These are phyloP conservation scores for Eledona agricola DNA, from an alignment of 2,888 invertebrate species.

Conservation along the genomic window DNA sequence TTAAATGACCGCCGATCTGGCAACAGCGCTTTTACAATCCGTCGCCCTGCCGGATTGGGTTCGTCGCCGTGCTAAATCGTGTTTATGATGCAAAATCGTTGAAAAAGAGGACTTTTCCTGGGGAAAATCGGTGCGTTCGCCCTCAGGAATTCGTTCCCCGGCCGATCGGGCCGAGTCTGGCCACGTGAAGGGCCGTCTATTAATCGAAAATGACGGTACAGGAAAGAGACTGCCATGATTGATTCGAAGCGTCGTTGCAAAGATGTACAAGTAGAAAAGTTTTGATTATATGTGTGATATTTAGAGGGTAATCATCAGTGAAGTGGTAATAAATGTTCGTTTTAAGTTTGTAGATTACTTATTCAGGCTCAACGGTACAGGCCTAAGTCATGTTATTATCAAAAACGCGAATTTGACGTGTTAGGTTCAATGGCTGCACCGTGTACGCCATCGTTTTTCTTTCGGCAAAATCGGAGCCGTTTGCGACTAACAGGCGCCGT, in stretches of 20 bases:
- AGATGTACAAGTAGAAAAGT: slow-evolving; percentile 51
- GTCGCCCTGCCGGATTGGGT: too few relatives aligned
- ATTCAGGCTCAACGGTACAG: slow-evolving; percentile 42
- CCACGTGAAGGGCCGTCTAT: neutral
- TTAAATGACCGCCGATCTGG: too few relatives aligned
- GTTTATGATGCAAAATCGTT: slow-evolving; percentile 2
- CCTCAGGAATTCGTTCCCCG: neutral
- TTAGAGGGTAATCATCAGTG: slow-evolving; percentile 51
- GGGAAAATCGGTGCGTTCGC: neutral
- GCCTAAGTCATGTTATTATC: slow-evolving; percentile 51
- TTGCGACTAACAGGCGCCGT: slow-evolving; percentile 1
- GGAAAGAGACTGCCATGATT: slow-evolving; percentile 60
- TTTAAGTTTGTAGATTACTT: slow-evolving; percentile 40
- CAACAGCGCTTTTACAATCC: too few relatives aligned
- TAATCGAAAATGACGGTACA: slow-evolving; percentile 25
- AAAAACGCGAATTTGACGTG: slow-evolving; percentile 52
- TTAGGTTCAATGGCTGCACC: slow-evolving; percentile 56
- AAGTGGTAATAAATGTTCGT: slow-evolving; percentile 56
- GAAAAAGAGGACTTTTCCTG: slow-evolving; percentile 6
- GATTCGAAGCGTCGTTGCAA: slow-evolving; percentile 62
- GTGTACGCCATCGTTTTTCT: slow-evolving; percentile 42
- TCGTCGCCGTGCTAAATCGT: neutral
- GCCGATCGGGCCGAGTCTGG: neutral
- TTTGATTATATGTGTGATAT: slow-evolving; percentile 59
- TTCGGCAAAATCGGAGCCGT: slow-evolving; percentile 33